Evolutionary conservation across 2,888 invertebrate species (phyloP), one percentile per base, ranked within the genome.

Genomic region (Erebia epiphron): DNA sequence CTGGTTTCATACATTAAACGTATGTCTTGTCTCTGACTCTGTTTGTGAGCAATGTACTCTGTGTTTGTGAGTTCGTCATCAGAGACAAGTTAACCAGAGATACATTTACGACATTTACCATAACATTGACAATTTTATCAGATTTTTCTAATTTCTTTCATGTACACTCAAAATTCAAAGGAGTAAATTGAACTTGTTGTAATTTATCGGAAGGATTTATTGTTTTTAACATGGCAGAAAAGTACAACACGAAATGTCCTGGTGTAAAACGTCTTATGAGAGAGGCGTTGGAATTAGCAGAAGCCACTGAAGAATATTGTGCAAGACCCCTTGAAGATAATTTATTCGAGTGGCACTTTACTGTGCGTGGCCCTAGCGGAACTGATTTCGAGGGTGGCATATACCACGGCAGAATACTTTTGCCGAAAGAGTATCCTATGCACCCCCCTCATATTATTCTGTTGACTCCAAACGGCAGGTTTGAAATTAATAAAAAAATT

Each of bases 271-370:
- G 99, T 67, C 93, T 99, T 78, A 98, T 99, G 98, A 94, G 97
- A 82, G 99, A 99, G 90, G 98, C 98, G 11, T 91, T 95, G 78
- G 98, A 99, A 88, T 90, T 98, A 75, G 95, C 95, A 46, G 96
- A 97, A 78, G 96, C 98, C 7, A 98, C 98, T 0, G 98, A 98
- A 82, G 97, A 98, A 86, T 98, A 97, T 87, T 96, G 94, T 88
- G 98, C 98, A 13, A 95, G 96, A 81, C 99, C 99, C 2, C 88
- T 98, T 63, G 98, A 98, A 87, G 98, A 99, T 85, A 99, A 99
- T 89, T 92, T 99, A 67, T 99, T 99, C 87, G 99, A 99, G 86
- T 99, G 99, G 99, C 99, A 99, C 88, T 99, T 99, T 85, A 99
- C 98, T 0, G 96, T 99, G 4, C 95, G 97, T 81, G 99, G 98